Conservation (phyloP, 2,113 vertebrate species). For the Forbesichthys papilliferus region DNA sequence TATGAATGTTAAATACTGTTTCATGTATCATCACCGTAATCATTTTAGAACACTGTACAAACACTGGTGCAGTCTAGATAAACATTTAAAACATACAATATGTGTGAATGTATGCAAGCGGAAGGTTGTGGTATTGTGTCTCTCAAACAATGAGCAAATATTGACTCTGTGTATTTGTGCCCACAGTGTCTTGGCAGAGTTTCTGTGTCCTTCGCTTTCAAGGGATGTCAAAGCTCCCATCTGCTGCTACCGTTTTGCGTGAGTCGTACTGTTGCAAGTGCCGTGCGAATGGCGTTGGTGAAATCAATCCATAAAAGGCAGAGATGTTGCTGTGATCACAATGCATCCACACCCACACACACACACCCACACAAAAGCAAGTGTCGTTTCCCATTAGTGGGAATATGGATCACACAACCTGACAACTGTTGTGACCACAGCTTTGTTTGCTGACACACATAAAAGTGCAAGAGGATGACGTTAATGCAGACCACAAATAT, state of each 20-base stretch:
- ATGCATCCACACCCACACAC: background rate
- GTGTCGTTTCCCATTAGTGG: constrained; percentile 58
- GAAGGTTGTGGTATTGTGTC: background rate
- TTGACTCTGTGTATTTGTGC: constrained; percentile 18
- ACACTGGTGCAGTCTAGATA: background rate
- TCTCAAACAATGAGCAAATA: constrained; percentile 19
- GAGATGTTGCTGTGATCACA: constrained; percentile 24
- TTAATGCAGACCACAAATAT: constrained; percentile 17
- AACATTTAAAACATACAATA: background rate
- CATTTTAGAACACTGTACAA: constrained; percentile 21
- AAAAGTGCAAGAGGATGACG: constrained; percentile 30
- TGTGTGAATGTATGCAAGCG: background rate
- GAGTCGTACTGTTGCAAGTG: constrained; percentile 38
- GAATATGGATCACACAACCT: constrained; percentile 65
- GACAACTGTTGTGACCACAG: constrained; percentile 45
- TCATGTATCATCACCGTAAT: constrained; percentile 44
- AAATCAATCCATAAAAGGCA: constrained; percentile 57
- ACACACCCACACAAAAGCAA: constrained; percentile 49
- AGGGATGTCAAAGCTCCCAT: background rate
- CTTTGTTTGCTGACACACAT: constrained; percentile 24
- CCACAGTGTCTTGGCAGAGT: background rate
- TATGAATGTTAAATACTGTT: constrained; percentile 44
- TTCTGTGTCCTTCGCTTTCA: background rate
- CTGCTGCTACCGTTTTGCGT: constrained; percentile 27
- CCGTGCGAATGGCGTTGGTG: constrained; percentile 50